Conservation (phyloP, 2,113 vertebrate genomes). For the Taxidea taxus region DNA sequence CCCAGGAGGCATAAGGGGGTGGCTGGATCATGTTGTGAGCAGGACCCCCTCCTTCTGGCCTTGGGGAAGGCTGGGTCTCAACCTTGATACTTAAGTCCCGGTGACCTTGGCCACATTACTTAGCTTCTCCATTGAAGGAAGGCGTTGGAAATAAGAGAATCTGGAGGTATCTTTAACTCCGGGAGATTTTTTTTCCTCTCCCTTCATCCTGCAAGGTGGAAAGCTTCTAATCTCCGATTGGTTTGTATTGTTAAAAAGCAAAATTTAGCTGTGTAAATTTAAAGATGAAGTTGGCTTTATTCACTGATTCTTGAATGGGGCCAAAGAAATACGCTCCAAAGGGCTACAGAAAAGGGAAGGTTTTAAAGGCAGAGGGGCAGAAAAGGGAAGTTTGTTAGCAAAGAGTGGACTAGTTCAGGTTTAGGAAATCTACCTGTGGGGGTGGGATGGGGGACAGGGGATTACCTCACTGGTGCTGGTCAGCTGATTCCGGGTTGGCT, state of each 20-base stretch:
- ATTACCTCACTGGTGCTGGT: not conserved
- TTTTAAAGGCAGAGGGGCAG: not conserved
- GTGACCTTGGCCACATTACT: not conserved
- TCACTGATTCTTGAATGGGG: not conserved
- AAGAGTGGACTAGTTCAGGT: not conserved
- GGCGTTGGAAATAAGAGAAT: not conserved
- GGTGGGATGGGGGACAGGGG: not conserved
- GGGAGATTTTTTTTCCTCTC: not conserved
- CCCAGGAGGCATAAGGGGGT: not conserved
- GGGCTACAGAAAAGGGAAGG: not conserved
- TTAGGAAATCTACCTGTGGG: not conserved
- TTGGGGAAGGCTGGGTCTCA: not conserved
- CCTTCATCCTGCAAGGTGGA: not conserved
- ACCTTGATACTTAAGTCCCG: not conserved
- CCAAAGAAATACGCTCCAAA: not conserved
- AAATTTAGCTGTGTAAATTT: not conserved
- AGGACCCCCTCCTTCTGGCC: not conserved
- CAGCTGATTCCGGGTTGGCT: not conserved
- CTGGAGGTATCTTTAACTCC: not conserved
- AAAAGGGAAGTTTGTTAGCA: not conserved
- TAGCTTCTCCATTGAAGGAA: not conserved
- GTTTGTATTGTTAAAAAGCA: not conserved
- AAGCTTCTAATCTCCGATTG: not conserved
- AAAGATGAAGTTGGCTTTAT: not conserved
- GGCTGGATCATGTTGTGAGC: rapidly evolving